These are phyloP conservation scores for Chrysomela aeneicollis DNA, from an alignment of 2,888 invertebrate genomes.

Conservation along the genomic window DNA sequence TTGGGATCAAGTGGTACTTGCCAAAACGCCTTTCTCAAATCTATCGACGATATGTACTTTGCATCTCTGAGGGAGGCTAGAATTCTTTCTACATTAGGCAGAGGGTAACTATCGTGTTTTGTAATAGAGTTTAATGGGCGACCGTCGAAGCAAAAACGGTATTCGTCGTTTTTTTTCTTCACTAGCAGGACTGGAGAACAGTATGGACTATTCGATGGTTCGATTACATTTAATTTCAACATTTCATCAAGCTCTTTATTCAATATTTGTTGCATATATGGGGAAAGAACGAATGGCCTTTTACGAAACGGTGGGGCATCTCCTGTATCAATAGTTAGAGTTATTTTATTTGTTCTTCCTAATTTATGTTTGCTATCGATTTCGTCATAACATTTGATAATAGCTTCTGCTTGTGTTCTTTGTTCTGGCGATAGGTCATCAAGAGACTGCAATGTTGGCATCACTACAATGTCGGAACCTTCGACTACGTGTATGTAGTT, in stretches of 20 bases:
- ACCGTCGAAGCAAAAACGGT: conserved; percentile 30
- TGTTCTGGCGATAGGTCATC: neutral
- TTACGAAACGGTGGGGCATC: conserved; percentile 22
- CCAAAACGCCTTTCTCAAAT: conserved; percentile 31
- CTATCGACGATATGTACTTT: conserved; percentile 31
- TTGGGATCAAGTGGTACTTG: conserved; percentile 26
- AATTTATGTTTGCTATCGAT: conserved; percentile 21
- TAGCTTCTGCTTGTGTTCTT: conserved; percentile 3
- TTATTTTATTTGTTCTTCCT: conserved; percentile 27
- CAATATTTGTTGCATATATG: conserved; percentile 29
- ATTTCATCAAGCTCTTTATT: conserved; percentile 33
- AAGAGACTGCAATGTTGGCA: neutral
- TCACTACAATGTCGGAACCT: neutral
- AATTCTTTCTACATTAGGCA: conserved; percentile 34
- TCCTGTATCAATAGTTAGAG: conserved; percentile 26
- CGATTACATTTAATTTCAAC: conserved; percentile 27
- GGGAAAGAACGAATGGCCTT: conserved; percentile 22
- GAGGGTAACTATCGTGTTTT: conserved; percentile 26
- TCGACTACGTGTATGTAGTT: neutral
- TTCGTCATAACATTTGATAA: conserved; percentile 22
- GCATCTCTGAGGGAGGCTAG: conserved; percentile 16
- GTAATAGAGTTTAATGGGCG: conserved; percentile 21
- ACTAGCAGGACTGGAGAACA: conserved; percentile 29
- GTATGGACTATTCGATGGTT: conserved; percentile 25
- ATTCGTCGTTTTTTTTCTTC: conserved; percentile 29